A percentile compares a stretch with the other conserved stretches of the same genome.
Evolutionary conservation across 2,797 vertebrate genomes (phyloP).

Genomic region (Passerculus sandwichensis): DNA sequence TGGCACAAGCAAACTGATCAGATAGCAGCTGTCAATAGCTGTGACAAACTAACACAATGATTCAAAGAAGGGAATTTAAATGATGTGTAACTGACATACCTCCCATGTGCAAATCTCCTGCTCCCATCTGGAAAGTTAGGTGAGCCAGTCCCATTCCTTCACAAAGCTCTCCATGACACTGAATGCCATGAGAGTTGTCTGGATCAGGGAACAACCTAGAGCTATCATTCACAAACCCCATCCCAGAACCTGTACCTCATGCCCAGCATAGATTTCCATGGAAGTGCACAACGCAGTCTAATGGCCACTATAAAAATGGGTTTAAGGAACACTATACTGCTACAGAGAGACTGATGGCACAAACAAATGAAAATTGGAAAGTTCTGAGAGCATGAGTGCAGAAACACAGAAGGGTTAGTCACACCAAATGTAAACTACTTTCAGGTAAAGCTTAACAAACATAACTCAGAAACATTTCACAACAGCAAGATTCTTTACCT

Average conservation of each 20-base stretch:
- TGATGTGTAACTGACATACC: conserved; percentile 28
- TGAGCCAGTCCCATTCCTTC: background rate
- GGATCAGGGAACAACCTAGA: background rate
- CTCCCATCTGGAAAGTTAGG: background rate
- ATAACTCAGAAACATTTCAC: background rate
- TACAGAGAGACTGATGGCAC: background rate
- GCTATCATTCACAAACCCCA: background rate
- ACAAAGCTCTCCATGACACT: background rate
- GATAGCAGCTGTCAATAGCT: conserved; percentile 81
- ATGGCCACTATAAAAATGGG: background rate
- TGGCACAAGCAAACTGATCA: conserved; percentile 77
- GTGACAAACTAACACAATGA: conserved; percentile 76
- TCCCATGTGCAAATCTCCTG: background rate
- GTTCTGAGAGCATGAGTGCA: background rate
- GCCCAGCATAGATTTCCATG: background rate
- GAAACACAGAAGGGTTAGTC: background rate
- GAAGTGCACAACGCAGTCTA: background rate
- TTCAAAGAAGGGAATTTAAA: conserved; percentile 78
- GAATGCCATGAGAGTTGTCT: background rate
- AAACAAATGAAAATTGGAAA: background rate
- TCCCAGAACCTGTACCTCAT: background rate
- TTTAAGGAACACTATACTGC: background rate
- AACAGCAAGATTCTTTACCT: conserved; percentile 37
- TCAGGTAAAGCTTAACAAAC: conserved; percentile 31
- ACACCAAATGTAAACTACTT: conserved; percentile 45